A percentile compares a stretch with the other conserved stretches of the same genome.
phyloP scores from a whole-genome alignment of 2,888 invertebrate species.

The Clitarchus hookeri region DNA sequence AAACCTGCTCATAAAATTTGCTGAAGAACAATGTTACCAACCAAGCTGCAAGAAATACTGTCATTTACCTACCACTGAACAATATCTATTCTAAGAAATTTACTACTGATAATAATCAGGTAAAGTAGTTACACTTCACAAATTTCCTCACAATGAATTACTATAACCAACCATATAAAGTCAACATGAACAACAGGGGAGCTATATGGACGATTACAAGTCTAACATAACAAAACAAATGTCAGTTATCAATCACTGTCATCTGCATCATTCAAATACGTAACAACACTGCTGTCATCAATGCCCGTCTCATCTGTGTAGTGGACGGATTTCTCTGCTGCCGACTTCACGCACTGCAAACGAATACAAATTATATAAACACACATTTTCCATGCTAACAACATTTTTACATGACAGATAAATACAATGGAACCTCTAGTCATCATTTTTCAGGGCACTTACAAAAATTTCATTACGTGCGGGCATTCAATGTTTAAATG shows the following conservation, averaged over 20 bases:
- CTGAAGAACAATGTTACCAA: background rate
- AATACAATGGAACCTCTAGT: no score
- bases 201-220: background rate
- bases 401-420: no score
- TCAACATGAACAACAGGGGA: constrained; percentile 7
- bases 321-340: constrained; percentile 26
- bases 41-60: background rate
- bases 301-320: constrained; percentile 20
- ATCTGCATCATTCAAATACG: constrained; percentile 19
- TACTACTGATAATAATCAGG: background rate
- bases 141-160: background rate
- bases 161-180: background rate
- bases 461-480: no score
- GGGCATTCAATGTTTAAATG: no score
- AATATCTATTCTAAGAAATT: background rate
- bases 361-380: background rate
- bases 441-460: no score
- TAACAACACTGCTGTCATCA: background rate
- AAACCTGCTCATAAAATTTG: no score
- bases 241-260: background rate
- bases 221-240: background rate
- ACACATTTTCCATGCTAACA: no score
- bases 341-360: constrained; percentile 24
- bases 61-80: background rate
- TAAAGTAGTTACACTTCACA: background rate